Base-by-base conservation (phyloP, 2,888 invertebrate genomes). In the Polylopha cassiicola region DNA sequence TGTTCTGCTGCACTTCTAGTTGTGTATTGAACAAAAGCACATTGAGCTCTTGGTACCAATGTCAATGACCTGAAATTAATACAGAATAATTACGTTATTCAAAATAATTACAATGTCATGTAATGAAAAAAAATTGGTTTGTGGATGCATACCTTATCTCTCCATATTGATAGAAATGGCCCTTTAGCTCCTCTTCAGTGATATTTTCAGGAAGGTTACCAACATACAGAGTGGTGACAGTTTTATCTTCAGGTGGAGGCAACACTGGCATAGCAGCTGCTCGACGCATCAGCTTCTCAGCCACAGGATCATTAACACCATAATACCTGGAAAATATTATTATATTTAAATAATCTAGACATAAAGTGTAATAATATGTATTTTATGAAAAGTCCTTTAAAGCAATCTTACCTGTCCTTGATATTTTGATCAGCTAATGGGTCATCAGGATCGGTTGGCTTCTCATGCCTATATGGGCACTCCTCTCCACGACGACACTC, bases 111-210 rank as follows among this genome's bases (percentile, higher is more conserved):
- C n/a, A n/a, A n/a, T n/a, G n/a, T n/a, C n/a, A n/a, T n/a, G n/a
- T n/a, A n/a, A n/a, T n/a, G n/a, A n/a, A n/a, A n/a, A n/a, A n/a
- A 18, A 5, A 29, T n/a, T n/a, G n/a, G n/a, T n/a, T n/a, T n/a
- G n/a, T n/a, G n/a, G n/a, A n/a, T n/a, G n/a, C 24, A 24, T 11
- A 86, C 53, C 99, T 90, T 44, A 99, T 97, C 78, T 99, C 99
- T 8, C 99, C 99, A 78, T 94, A 99, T 71, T 99, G 99, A 77
- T 99, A 99, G 77, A 99, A 99, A 64, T 98, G 95, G 65, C 98
- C 97, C 48, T 95, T 91, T 50, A 99, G 87, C 58, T 98, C 97
- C 46, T 95, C 94, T 60, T 99, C 98, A 0, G 92, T 91, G 17
- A 97, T 89, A 46, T 90, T 89, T 39, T 95, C 96, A 1, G 97